Evolutionary conservation across 2,797 vertebrate genomes (phyloP), one percentile per base, ranked within the genome.

Genomic region (Platalea minor): DNA sequence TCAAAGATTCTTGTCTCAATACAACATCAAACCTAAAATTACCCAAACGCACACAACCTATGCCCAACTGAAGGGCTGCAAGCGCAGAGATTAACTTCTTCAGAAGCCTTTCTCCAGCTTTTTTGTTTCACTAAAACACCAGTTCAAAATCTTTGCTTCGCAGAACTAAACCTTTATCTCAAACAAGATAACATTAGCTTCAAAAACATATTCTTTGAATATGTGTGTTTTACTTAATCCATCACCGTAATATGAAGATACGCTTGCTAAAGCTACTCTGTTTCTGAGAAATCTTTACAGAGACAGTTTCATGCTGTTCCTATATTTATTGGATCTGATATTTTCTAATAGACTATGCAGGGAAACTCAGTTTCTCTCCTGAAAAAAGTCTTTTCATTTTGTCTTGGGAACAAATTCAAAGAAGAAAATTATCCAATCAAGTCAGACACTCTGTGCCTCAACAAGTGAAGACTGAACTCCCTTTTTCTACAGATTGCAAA

Each of bases 241-340:
- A 5, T 82, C 73, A 85, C 95, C 29, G 3, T 80, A 86, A 64
- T 77, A 95, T 8, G 96, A 97, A 97, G 95, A 96, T 94, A 97
- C 4, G 3, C 81, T 95, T 96, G 79, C 95, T 95, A 93, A 97
- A 96, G 85, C 94, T 95, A 94, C 78, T 93, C 81, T 80, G 59
- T 90, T 96, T 95, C 97, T 89, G 61, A 95, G 74, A 92, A 95
- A 94, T 94, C 89, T 94, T 96, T 93, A 92, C 89, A 96, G 93
- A 97, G 83, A 91, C 73, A 89, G 57, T 93, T 93, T 77, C 84
- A 54, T 68, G 39, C 88, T 45, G 41, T 61, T 89, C 46, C 89
- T 88, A 31, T 60, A 46, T 95, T 94, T 96, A 95, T 28, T 95
- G 75, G 64, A 92, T 78, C 68, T 43, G 19, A 10, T 70, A 84